Evolutionary conservation across 2,113 vertebrate species (phyloP), one percentile per base, ranked within the genome.

Genomic region (Ranitomeya variabilis): DNA sequence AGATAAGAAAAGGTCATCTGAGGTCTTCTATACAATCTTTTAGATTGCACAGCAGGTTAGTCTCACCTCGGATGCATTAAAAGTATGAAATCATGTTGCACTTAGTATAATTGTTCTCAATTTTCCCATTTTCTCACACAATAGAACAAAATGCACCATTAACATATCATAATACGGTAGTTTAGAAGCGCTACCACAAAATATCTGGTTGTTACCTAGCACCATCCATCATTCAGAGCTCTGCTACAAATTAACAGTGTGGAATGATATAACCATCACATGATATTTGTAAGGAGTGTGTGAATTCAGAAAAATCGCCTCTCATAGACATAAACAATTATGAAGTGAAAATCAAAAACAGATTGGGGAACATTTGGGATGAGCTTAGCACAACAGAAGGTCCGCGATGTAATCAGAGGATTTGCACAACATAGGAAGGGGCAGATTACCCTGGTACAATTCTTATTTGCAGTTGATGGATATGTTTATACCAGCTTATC

Each of bases 41-140:
- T 57, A n/a, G 26, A 59, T 51, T 71, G 45, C 66, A 23, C 86
- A 71, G 66, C 64, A 87, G 86, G 66, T 66, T 73, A 7, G 86
- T 71, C 73, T 87, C 86, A 37, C 52, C 66, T 87, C 51, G 4
- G 64, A 45, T 87, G 64, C 86, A 87, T 81, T 73, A 87, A 80
- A 73, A 51, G 21, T 82, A 87, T 57, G 66, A 81, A 87, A 87
- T 87, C 54, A 82, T 60, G 26, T 12, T 73, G 86, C 86, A 87
- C 86, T 87, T 87, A 82, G 64, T 55, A 82, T 82, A 87, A 87
- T 87, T 81, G 86, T 87, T 87, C 31, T 69, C 78, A 71, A 82
- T 87, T 82, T 87, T 87, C 86, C 80, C 59, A 19, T 81, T 80
- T 86, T 81, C 81, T 73, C 66, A 23, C 66, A 87, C 79, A 87